Evolutionary conservation across 2,113 vertebrate genomes (phyloP), one percentile per base, ranked within the genome.

Genomic region (Rhinolophus sinicus): DNA sequence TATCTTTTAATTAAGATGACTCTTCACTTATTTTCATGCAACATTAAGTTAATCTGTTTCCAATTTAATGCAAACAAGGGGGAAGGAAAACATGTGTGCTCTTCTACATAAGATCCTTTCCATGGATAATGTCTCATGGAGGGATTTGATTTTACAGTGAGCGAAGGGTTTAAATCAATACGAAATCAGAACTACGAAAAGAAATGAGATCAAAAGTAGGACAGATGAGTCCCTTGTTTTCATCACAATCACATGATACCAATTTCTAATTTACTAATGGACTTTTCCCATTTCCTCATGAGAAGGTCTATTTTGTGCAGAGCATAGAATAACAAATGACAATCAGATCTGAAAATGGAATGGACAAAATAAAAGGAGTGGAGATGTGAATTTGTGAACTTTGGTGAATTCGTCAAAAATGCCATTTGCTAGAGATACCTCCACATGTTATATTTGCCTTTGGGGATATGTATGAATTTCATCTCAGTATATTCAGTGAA

Each of bases 21-120:
- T 67, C 44, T 89, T 95, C 54, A 24, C 95, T 97, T 97, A 78
- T 97, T 97, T 98, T 97, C 82, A 75, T 93, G 64, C 62, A 97
- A 82, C 3, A 4, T 97, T 96, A 93, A 73, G 75, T 88, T 91
- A 65, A 82, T 96, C 87, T 96, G 47, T 94, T 94, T 98, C 54
- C 97, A 96, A 86, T 94, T 73, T 78, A 90, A 65, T 92, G 93
- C 87, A 96, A 96, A 84, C 7, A 76, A 26, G 10, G 2, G 76
- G 80, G 35, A 96, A 77, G 88, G 13, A 84, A 69, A 44, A 73
- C 11, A 56, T 60, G 44, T 65, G 38, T 56, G 22, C 12, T 81
- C 1, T 72, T 85, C 94, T 85, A 33, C 30, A 28, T 33, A 89
- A 92, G 5, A 24, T 84, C 69, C 78, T 1, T 97, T 84, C 67